Conservation (phyloP, 2,888 invertebrate genomes). For the Metalampra italica region DNA sequence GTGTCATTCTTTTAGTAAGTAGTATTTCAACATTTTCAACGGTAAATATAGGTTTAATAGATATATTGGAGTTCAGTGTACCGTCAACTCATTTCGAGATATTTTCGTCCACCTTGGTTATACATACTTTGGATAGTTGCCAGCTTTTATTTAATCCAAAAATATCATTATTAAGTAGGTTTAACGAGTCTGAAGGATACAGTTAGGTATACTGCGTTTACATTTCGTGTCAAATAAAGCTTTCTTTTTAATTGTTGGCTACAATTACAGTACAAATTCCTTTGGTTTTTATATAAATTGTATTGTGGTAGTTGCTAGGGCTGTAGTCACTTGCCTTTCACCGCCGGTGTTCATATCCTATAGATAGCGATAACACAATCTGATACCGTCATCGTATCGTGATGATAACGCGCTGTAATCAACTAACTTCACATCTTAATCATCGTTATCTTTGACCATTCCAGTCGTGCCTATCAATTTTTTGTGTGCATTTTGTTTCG, state of each 20-base stretch:
- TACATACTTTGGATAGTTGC: conserved; percentile 34
- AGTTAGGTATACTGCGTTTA: too few relatives aligned
- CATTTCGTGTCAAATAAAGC: too few relatives aligned
- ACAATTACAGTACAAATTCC: too few relatives aligned
- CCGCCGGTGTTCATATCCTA: conserved; percentile 18
- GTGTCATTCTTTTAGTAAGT: not conserved
- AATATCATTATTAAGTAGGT: not conserved
- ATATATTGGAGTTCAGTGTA: conserved; percentile 7
- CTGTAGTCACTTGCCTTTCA: conserved; percentile 16
- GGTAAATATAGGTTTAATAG: conserved; percentile 4
- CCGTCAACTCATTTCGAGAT: conserved; percentile 6
- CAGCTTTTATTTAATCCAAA: conserved; percentile 26
- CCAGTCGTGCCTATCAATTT: not conserved
- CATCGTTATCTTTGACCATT: conserved; percentile 26
- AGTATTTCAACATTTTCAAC: too few relatives aligned
- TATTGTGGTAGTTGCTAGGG: not conserved
- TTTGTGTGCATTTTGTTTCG: not conserved
- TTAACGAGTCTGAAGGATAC: not conserved
- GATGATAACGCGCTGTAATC: conserved; percentile 41
- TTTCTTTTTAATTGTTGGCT: too few relatives aligned
- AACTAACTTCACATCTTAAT: conserved; percentile 40
- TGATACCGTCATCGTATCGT: conserved; percentile 37
- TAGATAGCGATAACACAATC: conserved; percentile 43
- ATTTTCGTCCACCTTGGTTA: conserved; percentile 6
- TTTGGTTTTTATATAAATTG: not conserved